A percentile compares a stretch with the other conserved stretches of the same genome.
Conservation (phyloP, 2,888 invertebrate species). For the Chymomyza fuscimana region DNA sequence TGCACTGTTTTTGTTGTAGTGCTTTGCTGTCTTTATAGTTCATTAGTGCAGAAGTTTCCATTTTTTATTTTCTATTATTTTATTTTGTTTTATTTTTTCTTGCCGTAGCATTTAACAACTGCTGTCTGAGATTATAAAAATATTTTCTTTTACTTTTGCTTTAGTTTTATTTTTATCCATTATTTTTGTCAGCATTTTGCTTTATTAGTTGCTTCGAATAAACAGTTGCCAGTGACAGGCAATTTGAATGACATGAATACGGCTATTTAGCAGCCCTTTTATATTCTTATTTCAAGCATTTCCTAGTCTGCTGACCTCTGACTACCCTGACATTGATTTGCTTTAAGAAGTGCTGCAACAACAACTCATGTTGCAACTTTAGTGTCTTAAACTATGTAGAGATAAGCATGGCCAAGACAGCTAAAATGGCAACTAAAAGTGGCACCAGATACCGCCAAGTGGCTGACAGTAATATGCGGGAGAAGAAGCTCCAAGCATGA, state of each 20-base stretch:
- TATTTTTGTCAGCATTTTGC: background rate
- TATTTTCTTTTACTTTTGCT: constrained; percentile 57
- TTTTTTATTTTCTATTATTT: constrained; percentile 12
- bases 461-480: constrained; percentile 49
- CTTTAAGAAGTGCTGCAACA: constrained; percentile 5
- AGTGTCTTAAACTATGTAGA: constrained; percentile 70
- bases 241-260: constrained; percentile 41
- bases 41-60: constrained; percentile 47
- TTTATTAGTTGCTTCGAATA: background rate
- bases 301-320: constrained; percentile 13
- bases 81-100: constrained; percentile 18
- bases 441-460: constrained; percentile 29
- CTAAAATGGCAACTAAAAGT: constrained; percentile 33
- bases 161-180: constrained; percentile 20
- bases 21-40: constrained; percentile 54
- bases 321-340: constrained; percentile 48
- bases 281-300: background rate
- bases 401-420: constrained; percentile 55
- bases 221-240: constrained; percentile 32
- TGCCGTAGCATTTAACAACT: constrained; percentile 42
- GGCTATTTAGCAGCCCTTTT: constrained; percentile 10
- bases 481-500: constrained; percentile 46
- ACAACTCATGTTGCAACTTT: constrained; percentile 35
- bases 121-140: constrained; percentile 64
- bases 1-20: constrained; percentile 19